Conservation (phyloP, 2,113 vertebrate genomes). For the Grantiella picta region DNA sequence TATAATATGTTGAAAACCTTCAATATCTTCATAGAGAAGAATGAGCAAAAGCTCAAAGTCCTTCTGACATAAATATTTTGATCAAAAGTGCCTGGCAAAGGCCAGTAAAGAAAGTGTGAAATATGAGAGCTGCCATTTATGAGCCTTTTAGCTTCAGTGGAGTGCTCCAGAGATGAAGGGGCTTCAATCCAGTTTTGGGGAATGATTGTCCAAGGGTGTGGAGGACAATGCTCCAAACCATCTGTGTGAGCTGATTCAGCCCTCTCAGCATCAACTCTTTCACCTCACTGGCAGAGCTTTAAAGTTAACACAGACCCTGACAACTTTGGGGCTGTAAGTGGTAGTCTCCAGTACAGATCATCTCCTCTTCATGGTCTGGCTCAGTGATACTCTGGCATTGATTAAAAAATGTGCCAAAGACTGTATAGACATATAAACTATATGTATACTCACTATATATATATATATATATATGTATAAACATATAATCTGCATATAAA, state of each 20-base stretch:
- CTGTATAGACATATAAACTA: neutral
- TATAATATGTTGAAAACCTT: neutral
- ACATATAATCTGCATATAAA: neutral
- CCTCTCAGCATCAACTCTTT: neutral
- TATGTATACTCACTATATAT: neutral
- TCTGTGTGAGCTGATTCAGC: neutral
- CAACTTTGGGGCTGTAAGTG: neutral
- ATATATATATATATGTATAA: neutral
- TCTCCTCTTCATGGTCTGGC: neutral
- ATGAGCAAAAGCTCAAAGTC: neutral
- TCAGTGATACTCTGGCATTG: neutral
- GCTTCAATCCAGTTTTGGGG: neutral
- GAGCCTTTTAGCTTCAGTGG: neutral
- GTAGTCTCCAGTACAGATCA: neutral
- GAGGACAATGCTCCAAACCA: neutral
- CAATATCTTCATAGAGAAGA: neutral
- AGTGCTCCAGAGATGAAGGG: neutral
- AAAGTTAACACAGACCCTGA: neutral
- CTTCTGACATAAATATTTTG: neutral
- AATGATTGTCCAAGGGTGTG: neutral
- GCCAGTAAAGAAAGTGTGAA: neutral
- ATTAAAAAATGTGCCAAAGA: neutral
- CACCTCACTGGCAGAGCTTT: neutral
- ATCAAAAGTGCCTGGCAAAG: neutral
- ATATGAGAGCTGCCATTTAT: neutral